A percentile compares a stretch with the other conserved stretches of the same genome.
These are phyloP conservation scores for Xylota segnis DNA, from an alignment of 2,888 invertebrate genomes.

Conservation along the genomic window DNA sequence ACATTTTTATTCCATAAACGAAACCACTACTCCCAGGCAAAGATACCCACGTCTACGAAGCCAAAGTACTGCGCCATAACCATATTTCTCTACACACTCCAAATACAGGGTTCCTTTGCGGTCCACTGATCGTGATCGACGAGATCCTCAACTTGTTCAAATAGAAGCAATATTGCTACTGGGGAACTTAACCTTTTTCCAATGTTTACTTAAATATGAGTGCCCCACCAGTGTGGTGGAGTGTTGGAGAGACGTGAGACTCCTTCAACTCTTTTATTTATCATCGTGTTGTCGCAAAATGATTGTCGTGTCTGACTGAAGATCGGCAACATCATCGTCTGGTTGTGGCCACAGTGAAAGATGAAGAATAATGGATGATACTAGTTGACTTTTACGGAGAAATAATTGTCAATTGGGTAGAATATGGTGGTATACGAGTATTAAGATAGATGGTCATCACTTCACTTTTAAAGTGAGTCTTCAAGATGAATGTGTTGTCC, in stretches of 20 bases:
- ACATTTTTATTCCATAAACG: slow-evolving; percentile 44
- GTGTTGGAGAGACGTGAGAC: slow-evolving; percentile 10
- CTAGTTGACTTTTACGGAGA: slow-evolving; percentile 33
- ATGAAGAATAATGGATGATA: slow-evolving; percentile 37
- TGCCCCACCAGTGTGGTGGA: slow-evolving; percentile 15
- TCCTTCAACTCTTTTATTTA: slow-evolving; percentile 49
- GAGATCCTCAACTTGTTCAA: slow-evolving; percentile 54
- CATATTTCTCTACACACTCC: slow-evolving; percentile 46
- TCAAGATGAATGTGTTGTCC: background rate
- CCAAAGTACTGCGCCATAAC: background rate
- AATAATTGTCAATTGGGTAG: slow-evolving; percentile 43
- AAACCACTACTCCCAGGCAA: slow-evolving; percentile 14
- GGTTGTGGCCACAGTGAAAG: slow-evolving; percentile 1
- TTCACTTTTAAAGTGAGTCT: slow-evolving; percentile 28
- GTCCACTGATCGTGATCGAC: slow-evolving; percentile 47
- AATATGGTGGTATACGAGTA: slow-evolving; percentile 20
- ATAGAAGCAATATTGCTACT: slow-evolving; percentile 59
- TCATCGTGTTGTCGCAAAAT: slow-evolving; percentile 49
- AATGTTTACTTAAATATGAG: slow-evolving; percentile 62
- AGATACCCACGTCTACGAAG: slow-evolving; percentile 8
- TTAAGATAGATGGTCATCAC: slow-evolving; percentile 28
- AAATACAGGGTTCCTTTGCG: slow-evolving; percentile 43
- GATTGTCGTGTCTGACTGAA: slow-evolving; percentile 21
- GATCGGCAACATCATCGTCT: slow-evolving; percentile 28
- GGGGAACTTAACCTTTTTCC: slow-evolving; percentile 26